phyloP scores from a whole-genome alignment of 2,113 vertebrate species.

The Chitala chitala region DNA sequence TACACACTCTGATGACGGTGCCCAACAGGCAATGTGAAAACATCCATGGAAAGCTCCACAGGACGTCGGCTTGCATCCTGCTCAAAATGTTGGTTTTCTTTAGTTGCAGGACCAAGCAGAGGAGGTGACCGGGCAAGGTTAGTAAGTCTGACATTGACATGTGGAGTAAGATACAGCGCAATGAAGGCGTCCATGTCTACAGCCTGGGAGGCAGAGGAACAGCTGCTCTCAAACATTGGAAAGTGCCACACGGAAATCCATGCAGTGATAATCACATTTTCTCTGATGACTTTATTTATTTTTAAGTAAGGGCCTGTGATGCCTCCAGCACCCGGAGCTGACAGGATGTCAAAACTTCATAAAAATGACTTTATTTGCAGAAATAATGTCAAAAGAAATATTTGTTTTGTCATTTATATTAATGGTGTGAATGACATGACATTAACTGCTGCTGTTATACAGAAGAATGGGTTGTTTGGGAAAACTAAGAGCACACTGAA shows the following conservation, averaged over 20 bases:
- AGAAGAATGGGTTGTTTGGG: no score
- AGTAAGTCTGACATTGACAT: background rate
- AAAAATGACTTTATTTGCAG: no score
- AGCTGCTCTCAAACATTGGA: background rate
- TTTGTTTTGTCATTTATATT: no score
- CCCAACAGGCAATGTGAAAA: background rate
- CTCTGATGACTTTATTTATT: background rate
- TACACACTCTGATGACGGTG: background rate
- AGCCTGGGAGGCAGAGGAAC: background rate
- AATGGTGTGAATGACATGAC: no score
- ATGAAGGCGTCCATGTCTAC: background rate
- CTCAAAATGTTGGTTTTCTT: conserved; percentile 9
- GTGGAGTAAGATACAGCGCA: background rate
- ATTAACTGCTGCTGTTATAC: no score
- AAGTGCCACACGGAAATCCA: background rate
- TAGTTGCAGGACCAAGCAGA: background rate
- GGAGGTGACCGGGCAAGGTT: background rate
- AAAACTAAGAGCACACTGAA: no score
- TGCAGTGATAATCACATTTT: background rate
- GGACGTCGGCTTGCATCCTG: background rate
- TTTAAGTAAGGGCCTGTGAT: background rate
- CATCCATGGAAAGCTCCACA: background rate
- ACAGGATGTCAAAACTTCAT: no score
- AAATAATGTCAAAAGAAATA: no score
- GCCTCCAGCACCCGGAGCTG: no score